Conservation (phyloP, 2,113 vertebrate species). For the Rhea americana region DNA sequence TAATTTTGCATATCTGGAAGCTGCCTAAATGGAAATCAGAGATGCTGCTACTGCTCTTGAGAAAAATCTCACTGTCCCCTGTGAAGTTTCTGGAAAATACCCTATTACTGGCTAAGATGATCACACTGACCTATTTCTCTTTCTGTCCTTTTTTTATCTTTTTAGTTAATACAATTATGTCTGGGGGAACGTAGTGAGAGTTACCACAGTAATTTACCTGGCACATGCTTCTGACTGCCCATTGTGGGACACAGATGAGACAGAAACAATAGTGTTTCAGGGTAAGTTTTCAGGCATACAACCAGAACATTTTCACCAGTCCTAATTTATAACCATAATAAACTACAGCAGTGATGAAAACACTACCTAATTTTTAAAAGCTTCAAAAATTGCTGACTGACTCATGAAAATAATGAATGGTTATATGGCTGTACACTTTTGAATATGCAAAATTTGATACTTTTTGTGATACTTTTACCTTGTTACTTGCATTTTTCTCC, state of each 20-base stretch:
- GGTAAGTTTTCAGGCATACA: background rate
- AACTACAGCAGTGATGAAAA: background rate
- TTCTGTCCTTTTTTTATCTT: background rate
- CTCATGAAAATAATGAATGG: background rate
- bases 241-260: background rate
- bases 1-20: background rate
- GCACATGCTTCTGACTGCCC: background rate
- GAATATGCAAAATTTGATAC: background rate
- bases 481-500: conserved; percentile 12
- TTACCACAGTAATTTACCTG: background rate
- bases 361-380: background rate
- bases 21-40: background rate
- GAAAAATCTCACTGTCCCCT: background rate
- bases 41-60: background rate
- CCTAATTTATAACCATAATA: background rate
- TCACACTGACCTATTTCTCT: background rate
- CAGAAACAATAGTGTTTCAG: background rate
- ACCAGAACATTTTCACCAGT: background rate
- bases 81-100: background rate
- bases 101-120: background rate
- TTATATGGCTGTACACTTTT: background rate
- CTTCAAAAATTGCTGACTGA: background rate
- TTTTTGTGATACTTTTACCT: conserved; percentile 9
- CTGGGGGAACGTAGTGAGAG: background rate
- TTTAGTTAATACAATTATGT: background rate